These are phyloP conservation scores for Watersipora subatra DNA, from an alignment of 1,140 invertebrate species.

Conservation along the genomic window DNA sequence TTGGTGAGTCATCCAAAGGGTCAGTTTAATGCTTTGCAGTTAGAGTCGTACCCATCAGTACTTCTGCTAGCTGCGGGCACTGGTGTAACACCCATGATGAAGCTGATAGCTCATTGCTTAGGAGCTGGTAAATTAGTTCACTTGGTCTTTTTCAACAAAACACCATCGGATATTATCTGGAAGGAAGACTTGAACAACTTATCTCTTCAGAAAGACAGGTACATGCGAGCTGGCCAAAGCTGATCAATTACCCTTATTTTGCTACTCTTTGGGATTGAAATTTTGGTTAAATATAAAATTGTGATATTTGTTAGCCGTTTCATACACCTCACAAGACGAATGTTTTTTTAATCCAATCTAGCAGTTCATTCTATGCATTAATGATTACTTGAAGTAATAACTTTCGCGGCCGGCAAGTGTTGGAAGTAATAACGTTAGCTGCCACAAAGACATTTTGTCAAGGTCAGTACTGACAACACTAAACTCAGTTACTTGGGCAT, in stretches of 20 bases:
- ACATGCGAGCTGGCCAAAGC: neutral
- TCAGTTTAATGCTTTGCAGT: neutral
- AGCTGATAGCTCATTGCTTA: neutral
- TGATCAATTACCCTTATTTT: too few species aligned
- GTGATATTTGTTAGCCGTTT: too few species aligned
- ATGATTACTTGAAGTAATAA: too few species aligned
- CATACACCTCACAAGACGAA: too few species aligned
- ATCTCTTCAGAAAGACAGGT: neutral
- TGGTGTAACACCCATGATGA: neutral
- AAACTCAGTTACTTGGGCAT: too few species aligned
- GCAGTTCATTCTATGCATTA: neutral
- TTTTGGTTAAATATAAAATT: too few species aligned
- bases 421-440: too few species aligned
- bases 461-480: too few species aligned
- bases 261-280: too few species aligned
- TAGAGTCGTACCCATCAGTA: neutral
- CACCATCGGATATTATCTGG: neutral
- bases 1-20: neutral
- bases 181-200: neutral
- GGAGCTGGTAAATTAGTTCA: neutral
- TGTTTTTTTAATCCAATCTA: neutral
- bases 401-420: too few species aligned
- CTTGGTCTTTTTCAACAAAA: neutral
- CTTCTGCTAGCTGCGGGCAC: constrained; percentile 1
- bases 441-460: too few species aligned